phyloP scores from a whole-genome alignment of 2,113 vertebrate species.

The Zosterops pallidus region DNA sequence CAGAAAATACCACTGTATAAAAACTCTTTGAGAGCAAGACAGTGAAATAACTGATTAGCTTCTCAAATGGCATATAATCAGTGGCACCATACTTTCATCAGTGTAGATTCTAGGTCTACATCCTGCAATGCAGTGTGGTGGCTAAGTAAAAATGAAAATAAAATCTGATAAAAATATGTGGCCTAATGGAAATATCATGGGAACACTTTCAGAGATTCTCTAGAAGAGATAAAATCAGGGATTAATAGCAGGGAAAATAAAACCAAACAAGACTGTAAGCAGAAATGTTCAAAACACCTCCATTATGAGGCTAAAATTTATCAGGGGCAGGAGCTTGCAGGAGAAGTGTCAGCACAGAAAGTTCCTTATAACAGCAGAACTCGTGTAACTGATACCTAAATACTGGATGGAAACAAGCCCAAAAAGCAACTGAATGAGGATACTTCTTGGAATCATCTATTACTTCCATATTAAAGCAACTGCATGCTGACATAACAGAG shows the following conservation, averaged over 20 bases:
- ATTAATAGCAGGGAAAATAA: neutral
- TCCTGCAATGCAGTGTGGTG: neutral
- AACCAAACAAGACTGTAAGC: neutral
- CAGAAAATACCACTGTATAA: neutral
- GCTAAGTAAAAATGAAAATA: neutral
- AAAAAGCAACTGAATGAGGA: neutral
- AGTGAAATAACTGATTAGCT: neutral
- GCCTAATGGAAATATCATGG: neutral
- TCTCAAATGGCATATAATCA: neutral
- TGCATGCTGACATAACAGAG: accelerated
- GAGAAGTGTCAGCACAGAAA: neutral
- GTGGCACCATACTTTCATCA: neutral
- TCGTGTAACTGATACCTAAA: neutral
- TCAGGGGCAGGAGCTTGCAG: neutral
- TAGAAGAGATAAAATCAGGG: neutral
- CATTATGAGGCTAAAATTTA: neutral
- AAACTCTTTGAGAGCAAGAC: neutral
- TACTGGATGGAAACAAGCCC: neutral
- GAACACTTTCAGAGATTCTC: neutral
- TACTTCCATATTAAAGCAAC: neutral
- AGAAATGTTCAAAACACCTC: neutral
- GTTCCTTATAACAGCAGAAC: neutral
- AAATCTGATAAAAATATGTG: neutral
- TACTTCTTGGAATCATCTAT: neutral
- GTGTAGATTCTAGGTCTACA: neutral